Base-by-base conservation (phyloP, 1,140 invertebrate genomes). In the Vanessa atalanta region DNA sequence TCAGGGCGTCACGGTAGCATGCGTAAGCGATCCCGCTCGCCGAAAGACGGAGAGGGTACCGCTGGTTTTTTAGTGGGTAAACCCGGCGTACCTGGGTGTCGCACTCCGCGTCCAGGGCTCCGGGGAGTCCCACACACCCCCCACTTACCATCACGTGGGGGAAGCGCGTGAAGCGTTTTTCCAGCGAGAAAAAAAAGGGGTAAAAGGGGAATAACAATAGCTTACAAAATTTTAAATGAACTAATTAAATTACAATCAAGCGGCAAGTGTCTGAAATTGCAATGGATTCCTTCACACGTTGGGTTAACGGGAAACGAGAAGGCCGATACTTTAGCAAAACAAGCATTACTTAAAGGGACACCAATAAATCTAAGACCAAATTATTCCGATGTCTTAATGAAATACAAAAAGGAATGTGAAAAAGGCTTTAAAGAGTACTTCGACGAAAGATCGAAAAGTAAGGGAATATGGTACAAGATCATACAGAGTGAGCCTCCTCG, bases 381-480 rank as follows among this genome's bases (percentile, higher is more conserved):
- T 47, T 66, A 61, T 66, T 20, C 71, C 0, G 64, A 67, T 23
- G 16, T 61, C n/a, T 67, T 55, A 55, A 16, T 16, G 2, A 55
- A 65, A 66, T 26, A 55, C 26, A 73, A 67, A 67, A 26, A 15
- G 23, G 65, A 64, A 67, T 16, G 26, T 55, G 4, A 15, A 3
- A 16, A 55, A 55, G 20, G 20, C n/a, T 55, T 55, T 55, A 55
- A 16, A 60, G n/a, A n/a, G 63, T 72, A 55, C 50, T 53, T 65
- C 15, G 23, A 66, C 53, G 43, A 65, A 20, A 60, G 47, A 47
- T 57, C 63, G 12, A 43, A 16, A 55, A 4, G 20, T 37, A 72
- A 72, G 48, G 71, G 71, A 57, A 72, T 72, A 20, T 73, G 72
- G 72, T 73, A 43, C 43, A 67, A 63, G n/a, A 68, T 9, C 43